phyloP scores from a whole-genome alignment of 2,888 invertebrate species.

The Macrostomum cliftonense region DNA sequence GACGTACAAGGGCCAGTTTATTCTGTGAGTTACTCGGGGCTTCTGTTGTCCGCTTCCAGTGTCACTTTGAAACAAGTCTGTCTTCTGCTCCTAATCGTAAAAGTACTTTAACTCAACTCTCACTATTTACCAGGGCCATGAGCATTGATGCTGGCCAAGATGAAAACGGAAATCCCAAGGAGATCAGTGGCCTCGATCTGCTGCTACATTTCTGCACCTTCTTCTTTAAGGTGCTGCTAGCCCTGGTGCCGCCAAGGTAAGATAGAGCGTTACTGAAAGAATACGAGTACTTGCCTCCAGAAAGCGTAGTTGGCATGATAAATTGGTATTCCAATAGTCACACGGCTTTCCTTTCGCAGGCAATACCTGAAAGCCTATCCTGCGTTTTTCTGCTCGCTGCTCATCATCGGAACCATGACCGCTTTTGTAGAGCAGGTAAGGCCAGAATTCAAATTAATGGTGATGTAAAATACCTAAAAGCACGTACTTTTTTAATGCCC shows the following conservation, averaged over 20 bases:
- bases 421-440: constrained; percentile 26
- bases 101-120: too few species aligned
- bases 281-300: too few species aligned
- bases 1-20: constrained; percentile 27
- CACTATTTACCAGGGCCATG: constrained; percentile 29
- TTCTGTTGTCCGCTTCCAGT: background rate
- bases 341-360: too few species aligned
- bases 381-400: constrained; percentile 23
- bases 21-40: constrained; percentile 11
- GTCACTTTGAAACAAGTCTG: too few species aligned
- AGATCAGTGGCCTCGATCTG: constrained; percentile 22
- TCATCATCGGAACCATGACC: constrained; percentile 22
- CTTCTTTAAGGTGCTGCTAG: constrained; percentile 30
- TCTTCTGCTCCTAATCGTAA: too few species aligned
- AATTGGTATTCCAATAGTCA: too few species aligned
- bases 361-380: constrained; percentile 23
- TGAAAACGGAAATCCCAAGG: constrained; percentile 22
- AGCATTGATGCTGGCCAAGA: constrained; percentile 20
- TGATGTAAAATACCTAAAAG: too few species aligned
- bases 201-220: constrained; percentile 28
- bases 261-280: too few species aligned
- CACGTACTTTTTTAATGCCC: too few species aligned
- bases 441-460: background rate
- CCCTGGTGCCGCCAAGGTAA: constrained; percentile 23
- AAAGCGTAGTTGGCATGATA: too few species aligned